Evolutionary conservation across 2,113 vertebrate genomes (phyloP), one percentile per base, ranked within the genome.

Genomic region (Puma concolor): DNA sequence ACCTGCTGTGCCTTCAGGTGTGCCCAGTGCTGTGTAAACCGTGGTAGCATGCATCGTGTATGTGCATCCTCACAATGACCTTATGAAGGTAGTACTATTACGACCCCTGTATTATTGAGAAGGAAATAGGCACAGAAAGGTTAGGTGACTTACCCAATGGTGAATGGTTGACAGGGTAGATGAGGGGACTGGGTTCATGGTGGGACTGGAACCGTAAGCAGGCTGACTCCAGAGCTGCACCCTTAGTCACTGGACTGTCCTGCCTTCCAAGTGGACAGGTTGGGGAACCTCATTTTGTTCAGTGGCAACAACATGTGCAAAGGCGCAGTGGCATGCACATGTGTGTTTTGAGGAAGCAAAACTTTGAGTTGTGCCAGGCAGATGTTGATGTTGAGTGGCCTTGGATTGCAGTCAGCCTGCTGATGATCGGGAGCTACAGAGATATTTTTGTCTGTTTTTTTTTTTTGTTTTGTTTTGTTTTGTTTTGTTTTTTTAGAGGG

Each of bases 381-480:
- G 23, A 4, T 57, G 11, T 31, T 44, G 7, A 0, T 50, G 27
- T 71, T 63, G 27, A 72, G 7, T 54, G 57, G 13, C 52, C 66
- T 85, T 76, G 52, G 21, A 11, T n/a, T 57, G 27, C 25, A 17
- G 72, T 52, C 14, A 44, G 19, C 41, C 29, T 88, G 7, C 57
- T 76, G 80, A 21, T 60, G 57, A 23, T 60, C 19, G 25, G 57
- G 21, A 60, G 57, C 0, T 7, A 23, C 57, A 60, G 21, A 8
- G 54, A 57, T 21, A 57, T 21, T 57, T 57, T 57, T 17, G 54
- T 57, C 54, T 57, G 54, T 7, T 21, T 44, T 57, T 95, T 79
- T 97, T 91, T 91, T n/a, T 36, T 64, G 44, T 44, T 44, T 54
- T 36, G 36, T 36, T 36, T 36, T 95, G 81, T 97, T 74, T 13